These are phyloP conservation scores for Eurystomus gularis DNA, from an alignment of 2,113 vertebrate species.

Conservation along the genomic window DNA sequence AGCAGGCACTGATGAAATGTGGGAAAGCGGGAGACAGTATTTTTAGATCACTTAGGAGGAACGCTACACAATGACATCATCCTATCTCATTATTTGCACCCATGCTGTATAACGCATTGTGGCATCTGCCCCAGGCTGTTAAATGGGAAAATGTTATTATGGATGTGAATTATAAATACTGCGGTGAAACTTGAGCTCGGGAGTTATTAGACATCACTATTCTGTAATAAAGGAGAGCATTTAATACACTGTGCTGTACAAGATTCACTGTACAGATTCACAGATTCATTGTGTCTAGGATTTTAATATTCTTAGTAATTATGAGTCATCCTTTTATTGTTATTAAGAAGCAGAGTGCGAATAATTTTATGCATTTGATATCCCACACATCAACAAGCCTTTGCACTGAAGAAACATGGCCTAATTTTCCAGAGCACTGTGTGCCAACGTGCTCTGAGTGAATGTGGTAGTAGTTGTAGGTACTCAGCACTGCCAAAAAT, in stretches of 20 bases:
- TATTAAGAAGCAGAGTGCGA: conserved; percentile 48
- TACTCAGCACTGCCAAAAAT: conserved; percentile 32
- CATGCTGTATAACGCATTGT: conserved; percentile 6
- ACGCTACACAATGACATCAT: conserved; percentile 45
- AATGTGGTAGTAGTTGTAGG: neutral
- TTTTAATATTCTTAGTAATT: conserved; percentile 52
- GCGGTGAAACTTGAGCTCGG: conserved; percentile 34
- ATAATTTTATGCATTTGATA: conserved; percentile 60
- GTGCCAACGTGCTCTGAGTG: neutral
- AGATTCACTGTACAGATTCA: neutral
- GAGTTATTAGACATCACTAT: conserved; percentile 52
- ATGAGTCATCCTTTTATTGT: conserved; percentile 54
- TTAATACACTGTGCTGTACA: conserved; percentile 37
- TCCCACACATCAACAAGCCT: conserved; percentile 34
- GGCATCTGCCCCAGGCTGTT: conserved; percentile 47
- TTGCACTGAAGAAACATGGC: conserved; percentile 44
- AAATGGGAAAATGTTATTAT: conserved; percentile 59
- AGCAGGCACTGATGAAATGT: conserved; percentile 58
- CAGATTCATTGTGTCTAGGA: conserved; percentile 2
- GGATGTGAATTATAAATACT: conserved; percentile 61
- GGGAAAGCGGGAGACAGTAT: conserved; percentile 58
- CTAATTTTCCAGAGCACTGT: conserved; percentile 35
- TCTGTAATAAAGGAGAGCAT: conserved; percentile 47
- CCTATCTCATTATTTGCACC: conserved; percentile 54
- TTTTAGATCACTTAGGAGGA: conserved; percentile 66